phyloP scores from a whole-genome alignment of 2,888 invertebrate species.

The Polydesmus complanatus region DNA sequence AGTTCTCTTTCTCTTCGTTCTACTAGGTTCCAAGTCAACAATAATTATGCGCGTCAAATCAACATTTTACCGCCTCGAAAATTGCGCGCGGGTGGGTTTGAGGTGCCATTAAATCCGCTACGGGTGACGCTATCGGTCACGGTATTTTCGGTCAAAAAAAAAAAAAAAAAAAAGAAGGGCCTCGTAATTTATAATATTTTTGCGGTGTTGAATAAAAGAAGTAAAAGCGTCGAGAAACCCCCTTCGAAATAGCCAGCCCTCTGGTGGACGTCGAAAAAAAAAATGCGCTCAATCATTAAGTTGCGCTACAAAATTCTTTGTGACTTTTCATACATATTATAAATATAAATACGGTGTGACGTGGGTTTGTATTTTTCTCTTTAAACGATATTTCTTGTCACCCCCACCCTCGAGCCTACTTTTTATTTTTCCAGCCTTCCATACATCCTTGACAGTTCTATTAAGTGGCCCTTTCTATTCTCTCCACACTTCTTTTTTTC shows the following conservation, averaged over 20 bases:
- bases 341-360: not conserved
- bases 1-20: too few relatives aligned
- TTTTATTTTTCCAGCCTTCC: not conserved
- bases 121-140: not conserved
- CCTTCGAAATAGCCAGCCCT: not conserved
- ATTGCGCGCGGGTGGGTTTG: not conserved
- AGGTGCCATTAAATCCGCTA: not conserved
- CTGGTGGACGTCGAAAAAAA: not conserved
- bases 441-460: not conserved
- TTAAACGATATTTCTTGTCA: not conserved
- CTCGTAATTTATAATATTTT: not conserved
- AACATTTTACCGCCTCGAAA: not conserved
- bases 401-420: not conserved
- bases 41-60: not conserved
- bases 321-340: not conserved
- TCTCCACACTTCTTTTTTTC: too few relatives aligned
- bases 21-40: too few relatives aligned
- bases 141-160: not conserved
- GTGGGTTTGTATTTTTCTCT: not conserved
- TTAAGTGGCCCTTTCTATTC: not conserved
- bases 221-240: too few relatives aligned
- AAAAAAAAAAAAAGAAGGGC: too few relatives aligned
- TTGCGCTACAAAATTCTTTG: not conserved
- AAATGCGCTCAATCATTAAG: not conserved
- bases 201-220: too few relatives aligned